Conservation (phyloP, 1,140 invertebrate species). For the Euura saliciscinereae region DNA sequence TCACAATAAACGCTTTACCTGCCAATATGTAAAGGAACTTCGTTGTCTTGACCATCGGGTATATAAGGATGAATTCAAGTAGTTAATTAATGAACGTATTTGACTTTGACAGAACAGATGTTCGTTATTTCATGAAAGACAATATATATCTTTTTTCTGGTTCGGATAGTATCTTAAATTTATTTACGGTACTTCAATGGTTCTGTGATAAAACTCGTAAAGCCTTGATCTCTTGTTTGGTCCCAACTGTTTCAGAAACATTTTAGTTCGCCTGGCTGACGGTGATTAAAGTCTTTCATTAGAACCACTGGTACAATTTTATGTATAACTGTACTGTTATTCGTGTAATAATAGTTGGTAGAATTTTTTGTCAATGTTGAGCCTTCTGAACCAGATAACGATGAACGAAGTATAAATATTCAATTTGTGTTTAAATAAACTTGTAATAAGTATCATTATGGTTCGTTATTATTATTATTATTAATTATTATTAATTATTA, state of each 20-base stretch:
- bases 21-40: not conserved
- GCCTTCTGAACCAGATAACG: not conserved
- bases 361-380: not conserved
- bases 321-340: not conserved
- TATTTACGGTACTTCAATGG: not conserved
- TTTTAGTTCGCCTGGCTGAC: not conserved
- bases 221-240: not conserved
- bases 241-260: not conserved
- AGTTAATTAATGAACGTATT: no score
- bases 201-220: conserved; percentile 2
- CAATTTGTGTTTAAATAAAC: not conserved
- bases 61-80: not conserved
- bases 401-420: not conserved
- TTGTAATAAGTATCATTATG: not conserved
- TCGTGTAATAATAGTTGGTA: not conserved
- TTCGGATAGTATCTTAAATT: not conserved
- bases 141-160: not conserved
- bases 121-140: no score
- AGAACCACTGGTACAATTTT: not conserved
- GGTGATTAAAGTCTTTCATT: not conserved
- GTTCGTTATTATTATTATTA: not conserved
- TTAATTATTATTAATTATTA: no score
- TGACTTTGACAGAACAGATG: no score
- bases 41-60: not conserved
- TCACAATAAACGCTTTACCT: not conserved